phyloP scores from a whole-genome alignment of 2,113 vertebrate genomes.

The Gracilinanus agilis region DNA sequence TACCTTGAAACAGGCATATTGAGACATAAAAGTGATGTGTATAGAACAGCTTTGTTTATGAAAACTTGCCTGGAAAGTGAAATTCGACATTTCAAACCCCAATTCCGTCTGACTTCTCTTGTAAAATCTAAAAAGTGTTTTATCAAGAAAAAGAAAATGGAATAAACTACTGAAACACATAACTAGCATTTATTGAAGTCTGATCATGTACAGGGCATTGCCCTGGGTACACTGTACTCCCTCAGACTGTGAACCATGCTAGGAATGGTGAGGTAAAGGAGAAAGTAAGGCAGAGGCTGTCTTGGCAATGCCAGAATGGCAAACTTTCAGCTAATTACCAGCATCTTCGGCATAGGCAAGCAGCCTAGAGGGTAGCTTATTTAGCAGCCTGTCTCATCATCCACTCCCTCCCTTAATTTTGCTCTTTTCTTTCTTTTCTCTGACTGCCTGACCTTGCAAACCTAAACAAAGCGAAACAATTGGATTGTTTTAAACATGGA shows the following conservation, averaged over 20 bases:
- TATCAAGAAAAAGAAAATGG: background rate
- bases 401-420: no score
- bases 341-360: rapidly evolving
- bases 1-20: background rate
- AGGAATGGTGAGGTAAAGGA: background rate
- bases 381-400: no score
- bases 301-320: background rate
- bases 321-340: background rate
- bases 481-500: background rate
- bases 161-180: background rate
- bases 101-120: background rate
- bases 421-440: background rate
- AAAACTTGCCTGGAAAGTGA: conserved; percentile 7
- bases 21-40: conserved; percentile 28
- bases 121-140: background rate
- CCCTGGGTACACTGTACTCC: no score
- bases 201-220: background rate
- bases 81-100: conserved; percentile 32
- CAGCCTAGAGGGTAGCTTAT: background rate
- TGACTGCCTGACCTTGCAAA: background rate
- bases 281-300: background rate
- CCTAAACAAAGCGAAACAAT: background rate
- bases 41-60: conserved; percentile 14
- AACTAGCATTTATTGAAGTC: background rate
- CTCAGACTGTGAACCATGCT: background rate